These are phyloP conservation scores for Australoheros facetus DNA, from an alignment of 2,797 vertebrate species.

Conservation along the genomic window DNA sequence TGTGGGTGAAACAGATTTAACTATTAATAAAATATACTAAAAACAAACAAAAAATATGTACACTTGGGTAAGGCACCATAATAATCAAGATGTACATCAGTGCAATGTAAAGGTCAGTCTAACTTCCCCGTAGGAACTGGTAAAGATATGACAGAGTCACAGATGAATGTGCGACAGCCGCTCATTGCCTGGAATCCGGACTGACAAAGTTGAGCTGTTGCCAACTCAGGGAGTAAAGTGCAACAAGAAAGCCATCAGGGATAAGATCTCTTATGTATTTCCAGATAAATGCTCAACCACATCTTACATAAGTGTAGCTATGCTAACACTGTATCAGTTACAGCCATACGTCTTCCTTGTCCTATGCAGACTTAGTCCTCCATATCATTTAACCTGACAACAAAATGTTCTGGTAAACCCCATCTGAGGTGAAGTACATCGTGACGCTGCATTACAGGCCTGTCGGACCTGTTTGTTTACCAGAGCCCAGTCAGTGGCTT, in stretches of 20 bases:
- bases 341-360: not conserved
- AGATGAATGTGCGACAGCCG: slow-evolving; percentile 43
- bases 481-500: not conserved
- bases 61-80: no score
- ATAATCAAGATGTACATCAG: not conserved
- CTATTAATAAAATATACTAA: not conserved
- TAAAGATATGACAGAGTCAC: not conserved
- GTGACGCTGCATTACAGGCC: not conserved
- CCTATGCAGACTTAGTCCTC: not conserved
- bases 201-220: slow-evolving; percentile 43
- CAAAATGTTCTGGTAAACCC: not conserved
- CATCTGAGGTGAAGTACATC: not conserved
- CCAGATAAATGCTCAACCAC: slow-evolving; percentile 13
- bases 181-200: not conserved
- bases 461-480: not conserved
- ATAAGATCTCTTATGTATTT: slow-evolving; percentile 5
- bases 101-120: not conserved
- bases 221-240: slow-evolving; percentile 43
- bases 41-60: not conserved
- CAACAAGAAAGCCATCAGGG: slow-evolving; percentile 13
- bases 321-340: not conserved
- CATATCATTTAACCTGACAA: not conserved
- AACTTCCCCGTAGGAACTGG: not conserved
- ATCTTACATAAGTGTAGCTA: slow-evolving; percentile 15
- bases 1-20: not conserved